phyloP scores from a whole-genome alignment of 2,797 vertebrate species.

The Eurystomus glaucurus region DNA sequence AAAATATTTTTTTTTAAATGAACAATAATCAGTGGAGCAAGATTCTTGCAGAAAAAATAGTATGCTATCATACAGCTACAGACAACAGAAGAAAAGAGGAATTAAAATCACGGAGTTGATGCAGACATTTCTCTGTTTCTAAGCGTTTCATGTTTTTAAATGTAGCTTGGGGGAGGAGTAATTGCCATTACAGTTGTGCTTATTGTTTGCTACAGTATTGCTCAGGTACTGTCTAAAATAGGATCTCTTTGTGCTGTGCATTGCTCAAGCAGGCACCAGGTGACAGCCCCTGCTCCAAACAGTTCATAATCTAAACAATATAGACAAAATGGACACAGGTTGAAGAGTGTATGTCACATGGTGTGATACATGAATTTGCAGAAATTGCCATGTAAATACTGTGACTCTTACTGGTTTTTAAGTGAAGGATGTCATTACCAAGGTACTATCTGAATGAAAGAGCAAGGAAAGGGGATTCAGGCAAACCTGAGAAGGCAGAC shows the following conservation, averaged over 20 bases:
- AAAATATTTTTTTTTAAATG: background rate
- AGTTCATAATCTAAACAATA: background rate
- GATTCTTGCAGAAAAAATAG: background rate
- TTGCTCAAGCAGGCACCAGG: background rate
- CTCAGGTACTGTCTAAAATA: background rate
- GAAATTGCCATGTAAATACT: background rate
- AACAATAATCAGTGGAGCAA: background rate
- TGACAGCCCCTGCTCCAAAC: background rate
- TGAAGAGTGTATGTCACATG: background rate
- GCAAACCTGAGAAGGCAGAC: background rate
- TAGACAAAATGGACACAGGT: background rate
- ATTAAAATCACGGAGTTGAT: background rate
- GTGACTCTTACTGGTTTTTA: background rate
- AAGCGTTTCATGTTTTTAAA: background rate
- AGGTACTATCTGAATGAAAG: background rate
- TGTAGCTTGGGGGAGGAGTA: background rate
- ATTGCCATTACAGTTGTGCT: background rate
- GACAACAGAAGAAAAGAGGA: background rate
- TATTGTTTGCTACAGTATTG: background rate
- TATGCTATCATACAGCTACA: background rate
- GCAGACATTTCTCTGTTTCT: background rate
- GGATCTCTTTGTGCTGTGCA: background rate
- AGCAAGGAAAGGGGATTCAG: background rate
- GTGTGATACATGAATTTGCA: background rate
- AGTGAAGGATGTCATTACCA: background rate